phyloP scores from a whole-genome alignment of 2,797 vertebrate species.

The Coreius guichenoti region DNA sequence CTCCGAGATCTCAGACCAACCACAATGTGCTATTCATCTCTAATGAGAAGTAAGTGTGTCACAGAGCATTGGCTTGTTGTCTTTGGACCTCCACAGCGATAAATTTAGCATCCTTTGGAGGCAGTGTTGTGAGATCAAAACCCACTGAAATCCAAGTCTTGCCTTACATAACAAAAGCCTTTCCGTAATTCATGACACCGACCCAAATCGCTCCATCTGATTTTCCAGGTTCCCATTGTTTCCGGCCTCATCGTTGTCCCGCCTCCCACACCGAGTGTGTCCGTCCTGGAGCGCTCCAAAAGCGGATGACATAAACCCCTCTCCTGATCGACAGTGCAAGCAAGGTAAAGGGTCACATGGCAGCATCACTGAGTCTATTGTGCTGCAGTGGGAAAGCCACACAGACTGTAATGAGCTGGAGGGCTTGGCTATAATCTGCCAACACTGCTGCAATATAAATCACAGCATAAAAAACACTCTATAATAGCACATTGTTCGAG shows the following conservation, averaged over 20 bases:
- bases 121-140: slow-evolving; percentile 71
- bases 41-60: slow-evolving; percentile 85
- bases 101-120: slow-evolving; percentile 77
- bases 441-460: slow-evolving; percentile 75
- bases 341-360: slow-evolving; percentile 78
- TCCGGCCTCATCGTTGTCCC: slow-evolving; percentile 74
- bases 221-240: slow-evolving; percentile 78
- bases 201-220: slow-evolving; percentile 71
- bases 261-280: slow-evolving; percentile 71
- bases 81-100: slow-evolving; percentile 71
- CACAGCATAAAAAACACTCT: slow-evolving; percentile 70
- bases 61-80: slow-evolving; percentile 77
- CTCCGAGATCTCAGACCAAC: slow-evolving; percentile 70
- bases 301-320: slow-evolving; percentile 78
- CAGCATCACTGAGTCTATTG: slow-evolving; percentile 75
- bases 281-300: slow-evolving; percentile 71
- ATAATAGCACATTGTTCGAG: slow-evolving; percentile 82
- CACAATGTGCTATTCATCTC: slow-evolving; percentile 83
- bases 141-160: slow-evolving; percentile 70
- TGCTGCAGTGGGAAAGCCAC: slow-evolving; percentile 71
- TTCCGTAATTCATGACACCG: slow-evolving; percentile 72
- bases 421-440: slow-evolving; percentile 70
- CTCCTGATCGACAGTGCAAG: slow-evolving; percentile 71
- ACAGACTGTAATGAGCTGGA: slow-evolving; percentile 78
- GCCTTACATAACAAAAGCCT: slow-evolving; percentile 76